Evolutionary conservation across 2,113 vertebrate genomes (phyloP), one percentile per base, ranked within the genome.

Genomic region (Calidris pugnax): DNA sequence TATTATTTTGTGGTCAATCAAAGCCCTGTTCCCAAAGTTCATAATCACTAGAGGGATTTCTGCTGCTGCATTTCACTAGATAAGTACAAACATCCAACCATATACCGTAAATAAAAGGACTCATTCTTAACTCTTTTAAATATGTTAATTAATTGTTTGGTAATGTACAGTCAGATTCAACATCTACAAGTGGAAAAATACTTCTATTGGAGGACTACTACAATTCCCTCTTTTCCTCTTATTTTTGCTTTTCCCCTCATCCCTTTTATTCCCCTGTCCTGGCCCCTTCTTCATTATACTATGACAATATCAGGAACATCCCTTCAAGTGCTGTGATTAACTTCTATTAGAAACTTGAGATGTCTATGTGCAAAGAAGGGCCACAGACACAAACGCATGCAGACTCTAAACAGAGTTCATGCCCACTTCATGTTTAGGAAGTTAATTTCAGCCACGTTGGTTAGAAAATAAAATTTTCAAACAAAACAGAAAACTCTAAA

Each of bases 211-310:
- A 59, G 12, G 26, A 80, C 63, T 51, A 57, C 41, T 72, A 67
- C 7, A 69, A 6, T 43, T 24, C 37, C 66, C n/a, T 80, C 23
- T 80, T 73, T 69, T 37, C 20, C 10, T 45, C 57, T 64, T 64
- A 6, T 7, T 89, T 82, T 80, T 69, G 6, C 21, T 45, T 87
- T 93, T 14, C 18, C 24, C 16, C 13, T 82, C 21, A 30, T 30
- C 7, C 50, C 3, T 80, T 67, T 82, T 41, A 43, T 45, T 55
- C 15, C 33, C 9, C 23, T 0, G 0, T 20, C n/a, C 10, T 9
- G 10, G 41, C 15, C 18, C 16, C 63, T 60, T 63, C 37, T 24
- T 83, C 18, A 60, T 43, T 43, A 45, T 30, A 41, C 30, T 37
- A 19, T 7, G 3, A 90, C 35, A 91, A 9, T 21, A 95, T 27